These are phyloP conservation scores for Suricata suricatta DNA, from an alignment of 2,113 vertebrate species.

Conservation along the genomic window DNA sequence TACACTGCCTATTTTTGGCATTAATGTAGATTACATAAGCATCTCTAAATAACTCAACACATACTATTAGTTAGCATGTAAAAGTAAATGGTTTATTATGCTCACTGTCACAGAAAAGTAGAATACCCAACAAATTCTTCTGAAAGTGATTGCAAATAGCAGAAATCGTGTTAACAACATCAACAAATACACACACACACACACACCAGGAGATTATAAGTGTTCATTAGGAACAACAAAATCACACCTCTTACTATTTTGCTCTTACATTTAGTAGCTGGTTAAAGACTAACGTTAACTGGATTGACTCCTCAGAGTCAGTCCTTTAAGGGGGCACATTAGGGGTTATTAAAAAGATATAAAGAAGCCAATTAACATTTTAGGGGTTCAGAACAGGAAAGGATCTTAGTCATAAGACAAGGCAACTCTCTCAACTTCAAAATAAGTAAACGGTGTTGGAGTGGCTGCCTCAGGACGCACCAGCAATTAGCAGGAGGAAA, in stretches of 20 bases:
- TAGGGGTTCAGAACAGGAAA: not conserved
- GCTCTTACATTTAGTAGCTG: not conserved
- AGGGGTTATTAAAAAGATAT: not conserved
- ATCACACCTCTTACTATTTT: not conserved
- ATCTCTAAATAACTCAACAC: not conserved
- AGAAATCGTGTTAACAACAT: not conserved
- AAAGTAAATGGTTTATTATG: not conserved
- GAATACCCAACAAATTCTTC: not conserved
- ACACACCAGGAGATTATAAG: not conserved
- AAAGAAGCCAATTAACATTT: not conserved
- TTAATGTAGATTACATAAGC: not conserved
- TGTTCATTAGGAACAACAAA: not conserved
- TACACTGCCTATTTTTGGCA: not conserved
- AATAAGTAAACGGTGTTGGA: not conserved
- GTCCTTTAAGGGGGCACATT: not conserved
- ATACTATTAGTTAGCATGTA: not conserved
- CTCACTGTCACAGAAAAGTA: not conserved
- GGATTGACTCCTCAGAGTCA: not conserved
- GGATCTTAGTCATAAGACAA: not conserved
- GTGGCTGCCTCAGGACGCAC: not conserved
- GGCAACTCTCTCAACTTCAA: not conserved
- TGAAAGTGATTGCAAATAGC: not conserved
- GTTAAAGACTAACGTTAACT: not conserved
- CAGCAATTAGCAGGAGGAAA: not conserved
- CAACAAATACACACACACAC: not conserved